A percentile compares a stretch with the other conserved stretches of the same genome.
Conservation (phyloP, 2,113 vertebrate genomes). For the Blennius ocellaris region DNA sequence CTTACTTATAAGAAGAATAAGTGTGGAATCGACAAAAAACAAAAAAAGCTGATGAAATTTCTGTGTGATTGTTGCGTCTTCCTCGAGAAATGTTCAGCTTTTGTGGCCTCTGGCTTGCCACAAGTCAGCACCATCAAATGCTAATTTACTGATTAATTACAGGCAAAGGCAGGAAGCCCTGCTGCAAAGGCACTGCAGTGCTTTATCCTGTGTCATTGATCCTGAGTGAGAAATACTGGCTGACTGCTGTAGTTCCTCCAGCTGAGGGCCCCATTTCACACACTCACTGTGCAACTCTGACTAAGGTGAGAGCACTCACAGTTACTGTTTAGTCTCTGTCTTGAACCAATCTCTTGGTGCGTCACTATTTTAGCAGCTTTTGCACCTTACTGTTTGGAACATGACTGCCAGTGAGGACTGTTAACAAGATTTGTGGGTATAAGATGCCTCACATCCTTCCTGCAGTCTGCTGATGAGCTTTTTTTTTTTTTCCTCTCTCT, state of each 20-base stretch:
- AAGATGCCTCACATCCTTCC: not conserved
- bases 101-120: slow-evolving; percentile 24
- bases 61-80: too few species aligned
- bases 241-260: not conserved
- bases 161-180: not conserved
- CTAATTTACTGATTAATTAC: not conserved
- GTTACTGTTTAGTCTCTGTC: not conserved
- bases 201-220: not conserved
- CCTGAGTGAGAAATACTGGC: not conserved
- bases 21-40: too few species aligned
- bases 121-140: not conserved
- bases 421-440: not conserved
- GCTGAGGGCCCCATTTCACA: not conserved
- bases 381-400: too few species aligned
- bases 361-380: too few species aligned
- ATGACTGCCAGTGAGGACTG: not conserved
- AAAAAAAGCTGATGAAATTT: too few species aligned
- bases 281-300: not conserved
- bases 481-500: slow-evolving; percentile 1
- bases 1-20: too few species aligned
- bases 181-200: not conserved
- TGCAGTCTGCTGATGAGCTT: slow-evolving; percentile 14
- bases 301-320: not conserved
- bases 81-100: not conserved
- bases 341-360: too few species aligned